Evolutionary conservation across 2,113 vertebrate species (phyloP).

Genomic region (Paradisaea rubra): DNA sequence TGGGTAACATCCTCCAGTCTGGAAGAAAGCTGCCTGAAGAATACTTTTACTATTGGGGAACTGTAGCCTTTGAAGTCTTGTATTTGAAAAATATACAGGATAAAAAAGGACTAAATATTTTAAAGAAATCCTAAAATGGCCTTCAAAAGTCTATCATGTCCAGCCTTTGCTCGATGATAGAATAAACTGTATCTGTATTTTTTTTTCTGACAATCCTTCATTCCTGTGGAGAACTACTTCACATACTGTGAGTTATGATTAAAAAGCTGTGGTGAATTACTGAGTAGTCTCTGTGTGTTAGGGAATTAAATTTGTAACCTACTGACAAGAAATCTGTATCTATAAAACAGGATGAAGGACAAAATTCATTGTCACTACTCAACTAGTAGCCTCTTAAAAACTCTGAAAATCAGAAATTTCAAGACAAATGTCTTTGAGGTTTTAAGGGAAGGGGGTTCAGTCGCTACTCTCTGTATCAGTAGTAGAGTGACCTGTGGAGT

Average conservation of each 20-base stretch:
- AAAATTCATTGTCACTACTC: neutral
- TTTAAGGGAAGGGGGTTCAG: neutral
- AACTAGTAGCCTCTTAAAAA: neutral
- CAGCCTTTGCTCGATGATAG: neutral
- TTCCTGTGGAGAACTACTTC: constrained; percentile 29
- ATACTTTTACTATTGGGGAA: neutral
- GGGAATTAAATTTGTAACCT: constrained; percentile 41
- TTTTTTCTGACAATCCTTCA: neutral
- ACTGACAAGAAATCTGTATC: neutral
- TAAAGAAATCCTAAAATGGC: neutral
- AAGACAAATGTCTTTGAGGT: neutral
- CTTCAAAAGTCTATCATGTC: neutral
- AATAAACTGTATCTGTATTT: neutral
- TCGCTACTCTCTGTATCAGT: neutral
- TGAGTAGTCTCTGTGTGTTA: neutral
- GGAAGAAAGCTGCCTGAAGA: neutral
- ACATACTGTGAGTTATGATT: constrained; percentile 57
- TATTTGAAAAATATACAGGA: neutral
- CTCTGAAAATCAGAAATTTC: neutral
- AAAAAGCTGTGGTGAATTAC: constrained; percentile 39
- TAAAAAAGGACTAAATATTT: constrained; percentile 1
- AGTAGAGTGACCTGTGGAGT: neutral
- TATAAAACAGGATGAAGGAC: neutral
- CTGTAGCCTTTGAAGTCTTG: neutral
- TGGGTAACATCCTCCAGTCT: neutral